These are phyloP conservation scores for Spialia ferax DNA, from an alignment of 2,888 invertebrate genomes.

Conservation along the genomic window DNA sequence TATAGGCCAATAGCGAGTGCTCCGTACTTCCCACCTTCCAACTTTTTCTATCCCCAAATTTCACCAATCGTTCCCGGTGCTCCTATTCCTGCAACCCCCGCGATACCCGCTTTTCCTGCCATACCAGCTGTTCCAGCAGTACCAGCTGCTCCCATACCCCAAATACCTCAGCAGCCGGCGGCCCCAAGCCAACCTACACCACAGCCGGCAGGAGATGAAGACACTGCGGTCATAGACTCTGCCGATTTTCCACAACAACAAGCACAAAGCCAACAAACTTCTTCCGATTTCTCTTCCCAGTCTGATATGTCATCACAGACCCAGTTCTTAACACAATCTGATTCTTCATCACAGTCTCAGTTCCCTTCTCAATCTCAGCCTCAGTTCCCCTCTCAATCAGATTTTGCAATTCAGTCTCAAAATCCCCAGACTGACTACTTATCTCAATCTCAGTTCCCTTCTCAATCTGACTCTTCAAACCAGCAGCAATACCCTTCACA, in stretches of 20 bases:
- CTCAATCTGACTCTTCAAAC: neutral
- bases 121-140: conserved; percentile 48
- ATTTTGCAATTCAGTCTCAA: neutral
- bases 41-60: conserved; percentile 60
- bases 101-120: conserved; percentile 42
- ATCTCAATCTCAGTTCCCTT: conserved; percentile 15
- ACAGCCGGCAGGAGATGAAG: conserved; percentile 63
- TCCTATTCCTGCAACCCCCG: conserved; percentile 50
- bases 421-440: neutral
- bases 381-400: conserved; percentile 18
- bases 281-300: neutral
- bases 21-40: conserved; percentile 60
- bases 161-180: conserved; percentile 44
- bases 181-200: conserved; percentile 49
- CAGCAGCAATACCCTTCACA: conserved; percentile 1
- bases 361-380: conserved; percentile 22
- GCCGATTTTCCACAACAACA: conserved; percentile 61
- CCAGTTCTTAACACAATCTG: neutral
- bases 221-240: conserved; percentile 75
- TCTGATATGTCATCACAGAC: conserved; percentile 29
- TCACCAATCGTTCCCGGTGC: conserved; percentile 44
- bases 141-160: conserved; percentile 43
- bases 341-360: conserved; percentile 15
- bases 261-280: conserved; percentile 42
- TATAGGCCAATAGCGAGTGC: conserved; percentile 61